Conservation (phyloP, 1,140 invertebrate genomes). For the Paralvinella palmiformis region DNA sequence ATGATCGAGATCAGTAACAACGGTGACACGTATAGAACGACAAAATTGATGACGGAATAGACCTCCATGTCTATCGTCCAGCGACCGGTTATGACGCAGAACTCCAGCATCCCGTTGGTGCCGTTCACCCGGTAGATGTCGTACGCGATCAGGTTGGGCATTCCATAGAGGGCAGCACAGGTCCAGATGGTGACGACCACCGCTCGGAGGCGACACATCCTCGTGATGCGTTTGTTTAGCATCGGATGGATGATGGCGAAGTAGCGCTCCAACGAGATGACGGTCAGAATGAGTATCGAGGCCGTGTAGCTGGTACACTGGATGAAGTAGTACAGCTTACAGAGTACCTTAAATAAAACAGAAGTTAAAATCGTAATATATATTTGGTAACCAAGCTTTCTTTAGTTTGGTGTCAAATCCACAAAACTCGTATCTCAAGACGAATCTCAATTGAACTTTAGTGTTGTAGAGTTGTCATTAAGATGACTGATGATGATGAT, state of each 20-base stretch:
- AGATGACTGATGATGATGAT: no score
- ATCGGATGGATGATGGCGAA: conserved; percentile 72
- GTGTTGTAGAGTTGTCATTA: no score
- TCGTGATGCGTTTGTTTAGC: no score
- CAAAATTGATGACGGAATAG: conserved; percentile 29
- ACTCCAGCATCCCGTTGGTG: background rate
- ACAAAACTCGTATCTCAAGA: no score
- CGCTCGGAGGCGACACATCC: background rate
- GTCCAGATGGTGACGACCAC: background rate
- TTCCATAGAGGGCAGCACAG: conserved; percentile 1
- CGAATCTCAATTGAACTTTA: no score
- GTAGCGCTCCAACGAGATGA: conserved; percentile 68
- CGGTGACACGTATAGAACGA: conserved; percentile 67
- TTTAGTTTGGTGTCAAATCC: no score
- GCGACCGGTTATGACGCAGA: conserved; percentile 7
- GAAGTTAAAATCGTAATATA: no score
- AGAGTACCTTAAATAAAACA: conserved; percentile 43
- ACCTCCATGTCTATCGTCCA: conserved; percentile 2
- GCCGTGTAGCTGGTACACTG: conserved; percentile 39
- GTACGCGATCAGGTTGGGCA: conserved; percentile 13
- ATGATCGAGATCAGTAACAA: conserved; percentile 74
- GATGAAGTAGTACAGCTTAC: conserved; percentile 44
- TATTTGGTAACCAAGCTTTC: no score
- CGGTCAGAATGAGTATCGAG: conserved; percentile 38
- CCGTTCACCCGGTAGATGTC: background rate